These are phyloP conservation scores for Melitaea cinxia DNA, from an alignment of 1,140 invertebrate genomes.

Conservation along the genomic window DNA sequence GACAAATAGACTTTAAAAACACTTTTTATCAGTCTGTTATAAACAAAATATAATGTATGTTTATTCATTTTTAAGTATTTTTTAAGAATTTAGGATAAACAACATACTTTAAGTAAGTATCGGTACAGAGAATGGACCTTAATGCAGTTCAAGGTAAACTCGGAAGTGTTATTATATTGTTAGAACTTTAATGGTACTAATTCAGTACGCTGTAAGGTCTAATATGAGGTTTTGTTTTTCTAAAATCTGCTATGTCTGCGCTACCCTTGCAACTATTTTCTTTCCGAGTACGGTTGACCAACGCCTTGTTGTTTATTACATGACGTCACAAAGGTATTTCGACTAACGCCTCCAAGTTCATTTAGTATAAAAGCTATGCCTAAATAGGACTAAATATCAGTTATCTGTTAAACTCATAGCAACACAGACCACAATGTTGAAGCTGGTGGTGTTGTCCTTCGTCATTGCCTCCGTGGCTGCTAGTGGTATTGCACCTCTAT, in stretches of 20 bases:
- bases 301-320: slow-evolving; percentile 64
- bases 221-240: slow-evolving; percentile 10
- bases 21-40: neutral
- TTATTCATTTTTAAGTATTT: neutral
- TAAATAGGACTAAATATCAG: slow-evolving; percentile 51
- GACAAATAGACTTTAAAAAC: too few species aligned
- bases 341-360: slow-evolving; percentile 56
- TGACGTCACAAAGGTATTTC: slow-evolving; percentile 67
- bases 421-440: slow-evolving; percentile 82
- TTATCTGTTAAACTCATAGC: slow-evolving; percentile 53
- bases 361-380: slow-evolving; percentile 62
- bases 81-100: slow-evolving; percentile 14
- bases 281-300: slow-evolving; percentile 54
- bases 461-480: slow-evolving; percentile 66
- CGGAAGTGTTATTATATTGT: slow-evolving; percentile 32
- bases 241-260: slow-evolving; percentile 33
- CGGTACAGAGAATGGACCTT: slow-evolving; percentile 63
- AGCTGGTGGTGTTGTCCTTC: slow-evolving; percentile 74
- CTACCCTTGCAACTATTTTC: slow-evolving; percentile 50
- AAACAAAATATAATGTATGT: neutral
- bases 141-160: slow-evolving; percentile 61
- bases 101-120: slow-evolving; percentile 15
- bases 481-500: slow-evolving; percentile 54
- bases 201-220: slow-evolving; percentile 18
- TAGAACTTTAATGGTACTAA: slow-evolving; percentile 17